Base-by-base conservation (phyloP, 2,888 invertebrate genomes). In the Digitonthophagus gazella region DNA sequence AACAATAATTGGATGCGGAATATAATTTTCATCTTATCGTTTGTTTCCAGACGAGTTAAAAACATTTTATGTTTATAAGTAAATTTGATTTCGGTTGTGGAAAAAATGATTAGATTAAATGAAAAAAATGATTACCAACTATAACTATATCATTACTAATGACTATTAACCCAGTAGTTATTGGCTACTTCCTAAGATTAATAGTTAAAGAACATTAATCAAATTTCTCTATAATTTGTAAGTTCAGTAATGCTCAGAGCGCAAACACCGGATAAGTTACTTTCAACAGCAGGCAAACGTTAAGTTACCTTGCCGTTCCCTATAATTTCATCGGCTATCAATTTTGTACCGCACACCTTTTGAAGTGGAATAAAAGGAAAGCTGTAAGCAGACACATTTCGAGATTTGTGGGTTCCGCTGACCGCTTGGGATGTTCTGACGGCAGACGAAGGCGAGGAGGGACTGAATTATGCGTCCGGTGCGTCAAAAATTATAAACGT, bases 1-100 rank as follows among this genome's bases (percentile, higher is more conserved):
- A 68, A 67, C 55, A 67, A 68, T 68, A 68, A 68, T 68, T 68
- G 68, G 68, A 68, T 68, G 68, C 68, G 65, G 58, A 68, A 68
- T 68, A 68, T 68, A 68, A 68, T 68, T 68, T 68, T 68, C 68
- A 56, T 68, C 58, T 68, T 68, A 68, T 61, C 68, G 65, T 68
- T 67, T 67, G 55, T 63, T 65, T 68, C 65, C 54, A 16, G 61
- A 58, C 58, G 65, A 68, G 65, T 68, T 58, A 58, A 54, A 68
- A 68, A 68, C 65, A 68, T 68, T 68, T 66, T 64, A 56, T 18
- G 57, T 68, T 65, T 68, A 58, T 15, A 54, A 44, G 58, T 65
- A 68, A 68, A 16, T 68, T 16, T 58, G 16, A 14, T 61, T 68
- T 58, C 18, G 22, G 57, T 57, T 15, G 14, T 2, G 61, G n/a